These are phyloP conservation scores for Tretioscincus oriximinensis DNA, from an alignment of 2,113 vertebrate genomes.

Conservation along the genomic window DNA sequence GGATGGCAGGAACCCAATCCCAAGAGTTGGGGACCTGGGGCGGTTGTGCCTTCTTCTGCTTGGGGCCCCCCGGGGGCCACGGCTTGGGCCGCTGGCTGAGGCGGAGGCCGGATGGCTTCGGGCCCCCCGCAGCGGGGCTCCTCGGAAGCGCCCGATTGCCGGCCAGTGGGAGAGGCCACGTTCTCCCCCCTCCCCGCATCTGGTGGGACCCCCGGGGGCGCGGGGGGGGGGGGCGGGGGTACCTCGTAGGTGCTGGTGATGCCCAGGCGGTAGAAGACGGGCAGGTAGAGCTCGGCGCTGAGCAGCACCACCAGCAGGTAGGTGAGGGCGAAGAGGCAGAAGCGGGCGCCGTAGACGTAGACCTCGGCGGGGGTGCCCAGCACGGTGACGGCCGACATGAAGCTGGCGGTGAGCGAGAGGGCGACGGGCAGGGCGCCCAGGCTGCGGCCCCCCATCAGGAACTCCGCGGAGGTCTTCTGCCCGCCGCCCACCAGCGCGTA, in stretches of 20 bases:
- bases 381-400: constrained; percentile 94
- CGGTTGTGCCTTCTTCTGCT: no score
- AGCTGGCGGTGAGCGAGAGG: constrained; percentile 90
- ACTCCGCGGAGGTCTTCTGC: constrained; percentile 78
- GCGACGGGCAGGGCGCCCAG: constrained; percentile 86
- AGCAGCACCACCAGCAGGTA: constrained; percentile 77
- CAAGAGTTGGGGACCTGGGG: no score
- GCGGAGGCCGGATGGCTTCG: no score
- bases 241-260: constrained; percentile 92
- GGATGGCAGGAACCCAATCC: no score
- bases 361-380: constrained; percentile 89
- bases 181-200: no score
- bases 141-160: no score
- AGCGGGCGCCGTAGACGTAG: constrained; percentile 83
- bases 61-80: no score
- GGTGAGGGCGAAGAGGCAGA: constrained; percentile 77
- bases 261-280: constrained; percentile 90
- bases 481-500: constrained; percentile 79
- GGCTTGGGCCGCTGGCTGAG: no score
- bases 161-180: no score
- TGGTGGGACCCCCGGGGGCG: no score
- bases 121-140: no score
- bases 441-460: constrained; percentile 84
- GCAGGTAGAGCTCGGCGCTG: constrained; percentile 89
- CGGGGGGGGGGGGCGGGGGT: neutral